These are phyloP conservation scores for Natrix natrix DNA, from an alignment of 2,797 vertebrate species.

Conservation along the genomic window DNA sequence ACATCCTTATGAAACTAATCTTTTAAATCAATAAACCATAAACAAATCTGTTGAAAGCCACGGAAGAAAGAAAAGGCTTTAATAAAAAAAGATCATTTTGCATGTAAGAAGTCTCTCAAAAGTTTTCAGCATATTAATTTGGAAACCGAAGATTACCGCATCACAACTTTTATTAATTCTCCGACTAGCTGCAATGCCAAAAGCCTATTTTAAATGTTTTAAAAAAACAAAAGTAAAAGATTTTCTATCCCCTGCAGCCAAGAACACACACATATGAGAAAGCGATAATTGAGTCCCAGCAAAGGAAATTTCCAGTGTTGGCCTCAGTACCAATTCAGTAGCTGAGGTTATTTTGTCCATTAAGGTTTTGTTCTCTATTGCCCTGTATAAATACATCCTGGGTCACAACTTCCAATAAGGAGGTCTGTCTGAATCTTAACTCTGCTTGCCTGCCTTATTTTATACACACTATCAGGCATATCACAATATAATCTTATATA, in stretches of 20 bases:
- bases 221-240: background rate
- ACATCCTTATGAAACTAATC: background rate
- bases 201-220: slow-evolving; percentile 16
- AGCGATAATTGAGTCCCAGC: slow-evolving; percentile 15
- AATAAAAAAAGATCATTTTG: background rate
- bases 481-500: background rate
- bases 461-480: background rate
- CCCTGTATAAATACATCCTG: background rate
- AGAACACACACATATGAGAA: slow-evolving; percentile 7
- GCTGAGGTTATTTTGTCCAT: background rate
- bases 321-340: background rate
- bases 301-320: slow-evolving; percentile 19
- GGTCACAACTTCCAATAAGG: background rate
- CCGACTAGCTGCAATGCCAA: background rate
- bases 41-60: background rate
- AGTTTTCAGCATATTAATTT: background rate
- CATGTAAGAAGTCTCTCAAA: background rate
- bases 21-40: background rate
- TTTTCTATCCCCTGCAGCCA: background rate
- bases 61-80: background rate
- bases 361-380: background rate
- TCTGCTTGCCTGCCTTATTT: background rate
- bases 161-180: slow-evolving; percentile 6
- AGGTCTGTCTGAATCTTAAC: background rate
- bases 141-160: slow-evolving; percentile 10